Evolutionary conservation across 2,113 vertebrate genomes (phyloP), one percentile per base, ranked within the genome.

Genomic region (Nothoprocta perdicaria): DNA sequence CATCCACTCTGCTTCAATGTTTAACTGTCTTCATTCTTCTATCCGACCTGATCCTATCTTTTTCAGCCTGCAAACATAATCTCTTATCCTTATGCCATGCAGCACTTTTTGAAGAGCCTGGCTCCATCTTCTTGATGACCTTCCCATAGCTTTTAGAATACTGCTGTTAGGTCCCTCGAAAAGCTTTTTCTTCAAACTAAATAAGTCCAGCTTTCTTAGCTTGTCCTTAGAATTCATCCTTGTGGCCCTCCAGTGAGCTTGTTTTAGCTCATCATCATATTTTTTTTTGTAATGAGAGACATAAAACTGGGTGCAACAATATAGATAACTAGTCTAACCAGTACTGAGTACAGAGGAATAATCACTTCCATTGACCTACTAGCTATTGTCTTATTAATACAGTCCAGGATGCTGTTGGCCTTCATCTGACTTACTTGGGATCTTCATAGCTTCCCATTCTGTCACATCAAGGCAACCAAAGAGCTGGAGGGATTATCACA

Each of bases 1-100:
- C 8, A 17, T 8, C 10, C 3, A 48, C 48, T 41, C 3, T 1
- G 11, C 6, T 53, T 24, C 43, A 31, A 0, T 13, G 17, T 1
- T 79, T 15, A 55, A 2, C 3, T 16, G 3, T 22, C 4, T 10
- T 74, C 13, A 12, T 6, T n/a, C 5, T n/a, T 10, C 45, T 6
- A 52, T 21, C 35, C 53, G 31, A 0, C 4, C 3, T 0, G 3
- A 88, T 33, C 5, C 8, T 74, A 12, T 6, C 5, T 13, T 66
- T 67, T 74, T 53, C 22, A 86, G 9, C 4, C 17, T 40, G 6
- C n/a, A 6, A 4, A 10, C 14, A 9, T 2, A 23, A 33, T 31
- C 29, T 1, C 1, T 4, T 33, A 11, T 13, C 60, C 35, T 63
- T 19, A 41, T 73, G 66, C 5, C 27, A 45, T 14, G 6, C 1